Base-by-base conservation (phyloP, 1,140 invertebrate genomes). In the Stegodyphus dumicola region DNA sequence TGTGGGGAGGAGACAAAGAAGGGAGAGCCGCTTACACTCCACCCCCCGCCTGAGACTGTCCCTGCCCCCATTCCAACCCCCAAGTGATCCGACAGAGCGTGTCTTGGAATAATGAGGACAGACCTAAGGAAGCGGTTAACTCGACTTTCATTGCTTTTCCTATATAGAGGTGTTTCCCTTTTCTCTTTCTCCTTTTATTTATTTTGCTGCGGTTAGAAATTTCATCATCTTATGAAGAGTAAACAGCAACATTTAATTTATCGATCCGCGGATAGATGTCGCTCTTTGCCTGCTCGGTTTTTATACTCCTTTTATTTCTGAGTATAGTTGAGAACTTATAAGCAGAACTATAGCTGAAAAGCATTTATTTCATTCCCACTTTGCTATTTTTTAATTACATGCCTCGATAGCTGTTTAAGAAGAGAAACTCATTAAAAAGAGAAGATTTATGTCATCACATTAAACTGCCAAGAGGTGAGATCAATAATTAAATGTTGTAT, bases 131-230 rank as follows among this genome's bases (percentile, higher is more conserved):
- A 79, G 77, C 67, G 67, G 77, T 70, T 79, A 79, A 79, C n/a
- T 79, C 66, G 52, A 51, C 67, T 67, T 79, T 70, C 77, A 69
- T 67, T 77, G 76, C 76, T 77, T 77, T 77, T 77, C 76, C 76
- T 77, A 53, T 66, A 77, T 33, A n/a, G 60, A 67, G 76, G 13
- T 15, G 60, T 65, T 18, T 33, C 53, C 48, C 33, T 76, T 77
- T 17, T 51, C 18, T n/a, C 17, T 48, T 48, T 15, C 49, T 77
- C 66, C 53, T n/a, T 60, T 54, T 56, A 56, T 9, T 60, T 54
- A 60, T 54, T 75, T 75, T 17, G 56, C 15, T 60, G 9, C 15
- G 15, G 56, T 11, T 11, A 60, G 56, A 60, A 60, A 15, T 60
- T 9, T 5, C 9, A 60, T 60, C 15, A 11, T 60, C 9, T 9